Conservation (phyloP, 2,797 vertebrate species). For the Sylvia borin region DNA sequence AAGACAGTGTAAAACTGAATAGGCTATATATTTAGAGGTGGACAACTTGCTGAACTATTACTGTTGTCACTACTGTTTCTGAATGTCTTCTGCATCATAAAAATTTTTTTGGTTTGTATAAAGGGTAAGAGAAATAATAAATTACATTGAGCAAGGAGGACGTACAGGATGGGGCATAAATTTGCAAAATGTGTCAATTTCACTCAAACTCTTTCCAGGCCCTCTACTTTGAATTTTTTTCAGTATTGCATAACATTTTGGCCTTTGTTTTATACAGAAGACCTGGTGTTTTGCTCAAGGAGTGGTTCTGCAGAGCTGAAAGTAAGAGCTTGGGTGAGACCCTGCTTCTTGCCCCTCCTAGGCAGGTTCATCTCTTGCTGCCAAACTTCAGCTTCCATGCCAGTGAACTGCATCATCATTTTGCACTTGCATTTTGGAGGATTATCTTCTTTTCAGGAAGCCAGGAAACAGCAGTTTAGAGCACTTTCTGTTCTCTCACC, state of each 20-base stretch:
- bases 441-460: background rate
- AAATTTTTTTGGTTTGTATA: background rate
- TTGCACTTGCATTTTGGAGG: background rate
- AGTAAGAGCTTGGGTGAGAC: background rate
- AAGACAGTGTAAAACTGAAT: background rate
- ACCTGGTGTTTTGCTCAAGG: background rate
- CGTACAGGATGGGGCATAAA: background rate
- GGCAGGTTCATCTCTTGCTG: background rate
- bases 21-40: background rate
- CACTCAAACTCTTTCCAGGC: background rate
- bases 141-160: background rate
- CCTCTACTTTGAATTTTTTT: background rate
- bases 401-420: accelerated
- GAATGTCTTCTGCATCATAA: background rate
- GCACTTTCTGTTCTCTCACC: background rate
- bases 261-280: background rate
- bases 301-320: background rate
- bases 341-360: background rate
- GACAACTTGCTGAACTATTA: background rate
- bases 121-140: background rate
- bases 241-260: background rate
- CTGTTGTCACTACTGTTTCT: background rate
- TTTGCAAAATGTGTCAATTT: background rate
- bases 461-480: background rate
- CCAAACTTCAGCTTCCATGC: background rate